Base-by-base conservation (phyloP, 2,888 invertebrate species). In the Himalopsyche tibetana region DNA sequence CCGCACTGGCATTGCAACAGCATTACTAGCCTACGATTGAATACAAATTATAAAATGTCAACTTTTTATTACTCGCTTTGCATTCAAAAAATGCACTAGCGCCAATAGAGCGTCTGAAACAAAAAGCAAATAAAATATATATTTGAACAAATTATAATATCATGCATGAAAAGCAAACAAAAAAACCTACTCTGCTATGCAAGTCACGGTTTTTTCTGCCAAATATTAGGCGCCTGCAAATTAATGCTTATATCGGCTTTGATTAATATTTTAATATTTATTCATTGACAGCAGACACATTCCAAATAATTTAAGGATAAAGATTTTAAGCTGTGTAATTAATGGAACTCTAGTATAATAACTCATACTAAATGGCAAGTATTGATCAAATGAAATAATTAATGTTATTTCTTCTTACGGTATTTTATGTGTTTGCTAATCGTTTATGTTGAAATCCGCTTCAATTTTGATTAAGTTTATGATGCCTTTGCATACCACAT, bases 131-230 rank as follows among this genome's bases (percentile, higher is more conserved):
- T 74, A 74, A 74, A 74, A 74, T 12, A 36, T 5, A 5, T 19
- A 9, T 74, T 74, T 15, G 74, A 74, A 36, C 69, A 74, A 19
- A 74, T 74, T 74, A 74, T 36, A 36, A 74, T 74, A 74, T 19
- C 74, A 74, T 74, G 74, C 74, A 74, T 74, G 74, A 74, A 74
- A 74, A 74, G 12, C 38, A 38, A 6, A 36, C 38, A 74, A 74
- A 69, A 63, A 74, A 74, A 74, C 74, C 36, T 36, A 74, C 74
- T 74, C 15, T 36, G 74, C 36, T 74, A 74, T 36, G 36, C 74
- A 74, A 74, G 74, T 74, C 74, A 74, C 74, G 74, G 15, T 36
- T 74, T 74, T 74, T 74, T 74, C 74, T 74, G 12, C 12, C 74
- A 36, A 74, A 74, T 74, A 74, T 38, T 74, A 38, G 74, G 74